Evolutionary conservation across 23 tunicate species (phyloP).

Genomic region (Phallusia fumigata): DNA sequence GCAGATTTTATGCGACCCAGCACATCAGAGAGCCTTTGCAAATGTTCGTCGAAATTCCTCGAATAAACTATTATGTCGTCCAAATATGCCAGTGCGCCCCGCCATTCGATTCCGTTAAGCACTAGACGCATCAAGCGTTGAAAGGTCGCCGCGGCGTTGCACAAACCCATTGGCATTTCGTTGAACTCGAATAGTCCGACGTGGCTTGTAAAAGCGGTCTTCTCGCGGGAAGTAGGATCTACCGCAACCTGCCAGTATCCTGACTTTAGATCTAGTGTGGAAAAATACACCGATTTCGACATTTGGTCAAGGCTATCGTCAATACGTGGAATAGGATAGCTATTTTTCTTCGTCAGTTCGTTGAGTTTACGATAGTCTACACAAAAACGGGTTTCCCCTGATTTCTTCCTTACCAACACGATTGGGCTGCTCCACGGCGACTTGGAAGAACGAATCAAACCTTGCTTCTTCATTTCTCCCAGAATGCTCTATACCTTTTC

Average conservation of each 20-base stretch:
- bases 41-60: not conserved
- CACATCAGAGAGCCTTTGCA: too few species aligned
- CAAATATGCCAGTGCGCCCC: conserved; percentile 7
- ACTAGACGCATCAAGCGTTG: not conserved
- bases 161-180: conserved; percentile 13
- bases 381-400: too few species aligned
- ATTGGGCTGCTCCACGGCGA: not conserved
- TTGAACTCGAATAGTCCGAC: conserved; percentile 5
- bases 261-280: not conserved
- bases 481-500: not conserved
- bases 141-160: conserved; percentile 6
- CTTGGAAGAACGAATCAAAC: not conserved
- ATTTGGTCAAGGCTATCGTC: too few species aligned
- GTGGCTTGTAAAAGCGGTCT: conserved; percentile 10
- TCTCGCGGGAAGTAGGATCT: too few species aligned
- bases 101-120: not conserved
- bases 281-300: conserved; percentile 7
- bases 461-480: not conserved
- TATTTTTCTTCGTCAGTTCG: not conserved
- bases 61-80: not conserved
- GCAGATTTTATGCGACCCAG: too few species aligned
- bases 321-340: conserved; percentile 4
- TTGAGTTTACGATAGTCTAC: too few species aligned
- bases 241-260: conserved; percentile 1
- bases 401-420: too few species aligned